Base-by-base conservation (phyloP, 2,888 invertebrate species). In the Odontocerum albicorne region DNA sequence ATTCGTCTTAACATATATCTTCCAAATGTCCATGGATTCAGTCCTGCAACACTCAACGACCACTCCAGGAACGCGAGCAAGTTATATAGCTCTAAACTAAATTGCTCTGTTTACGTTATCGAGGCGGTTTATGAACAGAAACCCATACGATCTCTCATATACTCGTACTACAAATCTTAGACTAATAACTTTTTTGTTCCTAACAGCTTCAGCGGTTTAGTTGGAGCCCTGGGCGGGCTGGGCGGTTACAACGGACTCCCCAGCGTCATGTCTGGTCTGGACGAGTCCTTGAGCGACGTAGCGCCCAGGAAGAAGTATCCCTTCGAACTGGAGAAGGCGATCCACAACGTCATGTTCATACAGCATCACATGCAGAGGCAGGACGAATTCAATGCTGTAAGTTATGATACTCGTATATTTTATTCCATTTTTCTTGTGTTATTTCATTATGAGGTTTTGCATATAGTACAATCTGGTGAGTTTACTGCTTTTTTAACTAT, bases 331-430 rank as follows among this genome's bases (percentile, higher is more conserved):
- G 94, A 95, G 69, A 92, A 94, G 68, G 94, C 95, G 40, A 90
- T 96, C 62, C 92, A 93, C 69, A 95, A 95, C 70, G 92, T 95
- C 46, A 92, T 92, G 88, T 96, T 95, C 69, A 95, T 96, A 63
- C 94, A 95, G 66, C 92, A 94, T 69, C 95, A 95, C 67, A 92
- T 94, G 72, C 90, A 91, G 68, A 82, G 94, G n/a, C 92, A 93
- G 71, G 94, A 95, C 69, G 93, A 94, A 70, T 95, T 92, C 71
- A 92, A 94, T 78, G 92, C 93, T 75, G 95, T 95, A 75, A 81
- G 85, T 49, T 49, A 57, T 43, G 31, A 35, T 35, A 27, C 10
- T 7, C 10, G 4, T 27, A 27, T 7, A 27, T 7, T 7, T 10
- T 7, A 27, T 27, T 27, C 27, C 27, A 27, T 27, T 7, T 27